Percentiles rank a stretch among this genome's conserved stretches.
These are phyloP conservation scores for Orussus abietinus DNA, from an alignment of 1,140 invertebrate genomes.

Conservation along the genomic window DNA sequence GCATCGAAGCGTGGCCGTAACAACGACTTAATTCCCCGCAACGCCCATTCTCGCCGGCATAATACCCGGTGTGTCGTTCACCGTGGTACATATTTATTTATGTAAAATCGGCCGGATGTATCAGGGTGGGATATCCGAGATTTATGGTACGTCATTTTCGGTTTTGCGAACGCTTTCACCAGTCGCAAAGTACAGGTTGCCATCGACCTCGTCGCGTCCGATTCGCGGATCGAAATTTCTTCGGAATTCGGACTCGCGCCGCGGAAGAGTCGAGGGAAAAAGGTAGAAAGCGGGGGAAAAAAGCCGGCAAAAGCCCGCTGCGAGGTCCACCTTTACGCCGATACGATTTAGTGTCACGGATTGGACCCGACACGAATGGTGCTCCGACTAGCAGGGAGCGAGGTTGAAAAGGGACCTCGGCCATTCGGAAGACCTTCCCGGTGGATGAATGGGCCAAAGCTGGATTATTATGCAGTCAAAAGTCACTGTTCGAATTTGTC, in stretches of 20 bases:
- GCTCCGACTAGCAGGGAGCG: too few species aligned
- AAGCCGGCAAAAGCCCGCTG: too few species aligned
- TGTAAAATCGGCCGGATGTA: constrained; percentile 30
- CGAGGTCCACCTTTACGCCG: too few species aligned
- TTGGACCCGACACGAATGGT: too few species aligned
- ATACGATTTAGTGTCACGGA: too few species aligned
- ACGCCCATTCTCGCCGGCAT: not conserved
- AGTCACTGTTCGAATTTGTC: constrained; percentile 53
- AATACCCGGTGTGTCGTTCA: not conserved
- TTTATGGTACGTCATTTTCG: constrained; percentile 29
- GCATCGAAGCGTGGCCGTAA: too few species aligned
- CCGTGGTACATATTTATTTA: constrained; percentile 33
- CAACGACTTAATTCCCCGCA: not conserved
- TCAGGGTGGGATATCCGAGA: constrained; percentile 17
- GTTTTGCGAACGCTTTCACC: too few species aligned
- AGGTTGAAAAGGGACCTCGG: too few species aligned
- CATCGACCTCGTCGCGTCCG: not conserved
- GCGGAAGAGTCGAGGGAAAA: not conserved
- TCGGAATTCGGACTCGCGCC: not conserved
- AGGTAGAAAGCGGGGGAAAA: not conserved
- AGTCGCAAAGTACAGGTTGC: too few species aligned
- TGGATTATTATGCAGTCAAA: constrained; percentile 53
- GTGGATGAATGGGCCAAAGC: constrained; percentile 35
- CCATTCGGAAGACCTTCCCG: constrained; percentile 35
- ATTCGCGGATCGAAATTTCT: not conserved